These are phyloP conservation scores for Ptychoptera albimana DNA, from an alignment of 2,888 invertebrate genomes.

Conservation along the genomic window DNA sequence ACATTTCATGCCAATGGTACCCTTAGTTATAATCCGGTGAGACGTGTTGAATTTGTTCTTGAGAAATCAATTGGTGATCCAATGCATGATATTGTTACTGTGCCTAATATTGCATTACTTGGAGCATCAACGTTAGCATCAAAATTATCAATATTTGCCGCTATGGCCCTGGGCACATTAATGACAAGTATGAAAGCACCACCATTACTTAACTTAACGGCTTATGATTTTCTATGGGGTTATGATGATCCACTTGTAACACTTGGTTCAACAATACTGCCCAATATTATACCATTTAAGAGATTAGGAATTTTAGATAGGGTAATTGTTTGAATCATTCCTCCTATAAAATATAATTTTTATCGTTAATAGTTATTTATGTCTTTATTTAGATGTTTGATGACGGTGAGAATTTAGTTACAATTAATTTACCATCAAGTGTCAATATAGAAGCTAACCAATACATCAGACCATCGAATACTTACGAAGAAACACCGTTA, in stretches of 20 bases:
- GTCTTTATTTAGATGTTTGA: slow-evolving; percentile 39
- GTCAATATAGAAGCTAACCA: not conserved
- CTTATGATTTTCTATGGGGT: slow-evolving; percentile 65
- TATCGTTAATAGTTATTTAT: slow-evolving; percentile 6
- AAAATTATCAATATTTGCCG: slow-evolving; percentile 28
- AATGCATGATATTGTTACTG: slow-evolving; percentile 38
- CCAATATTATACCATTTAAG: slow-evolving; percentile 56
- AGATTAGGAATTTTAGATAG: slow-evolving; percentile 68
- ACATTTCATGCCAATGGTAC: slow-evolving; percentile 48
- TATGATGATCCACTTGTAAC: slow-evolving; percentile 59
- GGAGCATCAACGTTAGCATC: slow-evolving; percentile 24
- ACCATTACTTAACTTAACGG: slow-evolving; percentile 45
- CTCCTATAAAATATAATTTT: slow-evolving; percentile 9
- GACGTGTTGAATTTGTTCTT: slow-evolving; percentile 39
- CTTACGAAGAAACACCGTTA: too few species aligned
- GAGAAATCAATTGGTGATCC: slow-evolving; percentile 52
- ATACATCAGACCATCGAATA: not conserved
- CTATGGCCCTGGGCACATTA: slow-evolving; percentile 42
- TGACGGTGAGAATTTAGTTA: slow-evolving; percentile 41
- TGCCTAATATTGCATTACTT: slow-evolving; percentile 48
- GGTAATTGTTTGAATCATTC: slow-evolving; percentile 34
- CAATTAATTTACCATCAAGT: slow-evolving; percentile 31
- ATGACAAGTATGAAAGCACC: slow-evolving; percentile 38
- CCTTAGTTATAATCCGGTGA: slow-evolving; percentile 44
- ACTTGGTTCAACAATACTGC: slow-evolving; percentile 51